These are phyloP conservation scores for Melopsittacus undulatus DNA, from an alignment of 2,797 vertebrate species.

Conservation along the genomic window DNA sequence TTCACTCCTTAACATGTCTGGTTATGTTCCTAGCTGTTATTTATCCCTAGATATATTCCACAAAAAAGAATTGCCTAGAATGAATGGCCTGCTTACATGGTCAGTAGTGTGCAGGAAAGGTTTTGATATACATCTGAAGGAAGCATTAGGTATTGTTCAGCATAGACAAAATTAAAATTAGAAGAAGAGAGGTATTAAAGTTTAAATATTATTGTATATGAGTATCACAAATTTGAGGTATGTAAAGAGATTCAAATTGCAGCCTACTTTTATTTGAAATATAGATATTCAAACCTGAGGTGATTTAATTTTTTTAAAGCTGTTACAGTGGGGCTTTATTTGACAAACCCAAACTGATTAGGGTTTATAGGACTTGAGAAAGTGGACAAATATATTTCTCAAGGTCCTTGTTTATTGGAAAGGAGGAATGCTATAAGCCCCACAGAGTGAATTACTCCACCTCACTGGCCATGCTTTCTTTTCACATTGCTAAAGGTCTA, in stretches of 20 bases:
- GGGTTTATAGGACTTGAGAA: not conserved
- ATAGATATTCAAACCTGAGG: not conserved
- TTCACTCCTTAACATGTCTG: not conserved
- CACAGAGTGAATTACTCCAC: not conserved
- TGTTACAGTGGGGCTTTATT: not conserved
- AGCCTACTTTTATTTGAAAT: not conserved
- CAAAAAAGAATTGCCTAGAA: not conserved
- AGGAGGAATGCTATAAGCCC: not conserved
- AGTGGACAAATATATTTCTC: not conserved
- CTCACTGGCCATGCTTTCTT: not conserved
- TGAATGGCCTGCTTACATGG: not conserved
- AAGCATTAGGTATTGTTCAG: not conserved
- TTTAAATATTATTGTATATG: not conserved
- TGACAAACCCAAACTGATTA: not conserved
- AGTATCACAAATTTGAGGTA: not conserved
- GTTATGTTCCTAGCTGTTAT: not conserved
- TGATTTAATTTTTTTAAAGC: not conserved
- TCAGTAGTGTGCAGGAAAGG: not conserved
- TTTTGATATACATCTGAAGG: not conserved
- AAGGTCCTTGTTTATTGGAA: not conserved
- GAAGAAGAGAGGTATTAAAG: not conserved
- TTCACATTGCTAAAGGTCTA: constrained; percentile 2
- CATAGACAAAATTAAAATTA: not conserved
- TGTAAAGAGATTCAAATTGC: not conserved
- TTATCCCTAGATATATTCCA: not conserved